Conservation (phyloP, 1,140 invertebrate genomes). For the Drosophila neocordata region DNA sequence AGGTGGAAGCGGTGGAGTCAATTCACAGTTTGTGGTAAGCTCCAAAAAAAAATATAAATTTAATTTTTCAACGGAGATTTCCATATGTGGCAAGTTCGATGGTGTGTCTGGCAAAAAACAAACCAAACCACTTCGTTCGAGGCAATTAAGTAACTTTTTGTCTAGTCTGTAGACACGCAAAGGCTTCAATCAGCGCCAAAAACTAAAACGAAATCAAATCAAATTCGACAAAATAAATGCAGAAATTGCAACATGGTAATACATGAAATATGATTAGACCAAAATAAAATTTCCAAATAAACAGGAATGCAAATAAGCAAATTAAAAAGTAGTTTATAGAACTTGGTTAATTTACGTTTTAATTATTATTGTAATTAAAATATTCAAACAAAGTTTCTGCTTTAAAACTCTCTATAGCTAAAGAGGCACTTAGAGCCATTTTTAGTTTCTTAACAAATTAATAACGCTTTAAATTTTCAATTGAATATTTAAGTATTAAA, state of each 20-base stretch:
- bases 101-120: background rate
- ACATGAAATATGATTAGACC: constrained; percentile 41
- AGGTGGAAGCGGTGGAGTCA: constrained; percentile 15
- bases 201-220: constrained; percentile 62
- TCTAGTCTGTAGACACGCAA: constrained; percentile 37
- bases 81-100: constrained; percentile 32
- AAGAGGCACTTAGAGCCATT: no score
- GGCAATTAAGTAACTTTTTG: constrained; percentile 64
- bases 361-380: no score
- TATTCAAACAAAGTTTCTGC: no score
- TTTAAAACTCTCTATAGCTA: no score
- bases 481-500: no score
- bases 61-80: constrained; percentile 44
- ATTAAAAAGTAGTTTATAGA: background rate
- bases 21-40: constrained; percentile 74
- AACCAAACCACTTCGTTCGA: constrained; percentile 22
- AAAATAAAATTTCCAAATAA: constrained; percentile 31
- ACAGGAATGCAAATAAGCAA: constrained; percentile 30
- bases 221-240: constrained; percentile 42
- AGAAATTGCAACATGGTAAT: constrained; percentile 61
- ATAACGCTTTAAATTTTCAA: no score
- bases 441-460: no score
- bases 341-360: background rate
- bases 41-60: constrained; percentile 31
- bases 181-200: constrained; percentile 60